These are phyloP conservation scores for Andrena marginata DNA, from an alignment of 2,888 invertebrate genomes.

Conservation along the genomic window DNA sequence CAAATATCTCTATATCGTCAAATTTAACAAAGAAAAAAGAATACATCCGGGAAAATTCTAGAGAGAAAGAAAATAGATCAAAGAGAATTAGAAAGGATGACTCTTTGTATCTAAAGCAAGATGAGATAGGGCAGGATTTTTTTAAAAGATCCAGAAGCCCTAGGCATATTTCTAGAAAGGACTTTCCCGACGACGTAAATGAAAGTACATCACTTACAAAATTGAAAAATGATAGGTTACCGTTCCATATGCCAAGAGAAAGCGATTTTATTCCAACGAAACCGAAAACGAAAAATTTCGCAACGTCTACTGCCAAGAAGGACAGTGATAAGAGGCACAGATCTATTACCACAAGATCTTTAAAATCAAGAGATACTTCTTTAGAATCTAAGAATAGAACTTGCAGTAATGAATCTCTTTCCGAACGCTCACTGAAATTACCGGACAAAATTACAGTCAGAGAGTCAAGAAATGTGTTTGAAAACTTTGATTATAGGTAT, in stretches of 20 bases:
- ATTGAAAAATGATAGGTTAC: conserved; percentile 74
- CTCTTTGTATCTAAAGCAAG: conserved; percentile 64
- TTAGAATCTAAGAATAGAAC: conserved; percentile 75
- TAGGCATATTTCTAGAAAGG: conserved; percentile 78
- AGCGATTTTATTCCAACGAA: conserved; percentile 74
- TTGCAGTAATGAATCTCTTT: conserved; percentile 77
- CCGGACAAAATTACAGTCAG: conserved; percentile 74
- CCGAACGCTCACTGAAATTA: conserved; percentile 63
- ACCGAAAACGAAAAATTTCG: conserved; percentile 76
- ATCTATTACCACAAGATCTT: conserved; percentile 69
- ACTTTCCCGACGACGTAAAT: conserved; percentile 68
- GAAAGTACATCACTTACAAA: conserved; percentile 65
- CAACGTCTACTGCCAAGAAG: conserved; percentile 77
- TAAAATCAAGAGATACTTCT: conserved; percentile 75
- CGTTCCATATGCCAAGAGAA: conserved; percentile 69
- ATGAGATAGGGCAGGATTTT: conserved; percentile 72
- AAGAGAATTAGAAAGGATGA: conserved; percentile 82
- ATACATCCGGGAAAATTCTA: conserved; percentile 77
- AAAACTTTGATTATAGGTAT: conserved; percentile 73
- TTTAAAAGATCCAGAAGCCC: conserved; percentile 75
- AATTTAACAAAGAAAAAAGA: conserved; percentile 81
- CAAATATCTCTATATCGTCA: conserved; percentile 78
- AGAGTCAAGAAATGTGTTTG: conserved; percentile 75
- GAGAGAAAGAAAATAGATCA: conserved; percentile 82
- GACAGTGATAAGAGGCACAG: conserved; percentile 78